A percentile compares a stretch with the other conserved stretches of the same genome.
Evolutionary conservation across 2,888 invertebrate species (phyloP).

Genomic region (Cactoblastis cactorum): DNA sequence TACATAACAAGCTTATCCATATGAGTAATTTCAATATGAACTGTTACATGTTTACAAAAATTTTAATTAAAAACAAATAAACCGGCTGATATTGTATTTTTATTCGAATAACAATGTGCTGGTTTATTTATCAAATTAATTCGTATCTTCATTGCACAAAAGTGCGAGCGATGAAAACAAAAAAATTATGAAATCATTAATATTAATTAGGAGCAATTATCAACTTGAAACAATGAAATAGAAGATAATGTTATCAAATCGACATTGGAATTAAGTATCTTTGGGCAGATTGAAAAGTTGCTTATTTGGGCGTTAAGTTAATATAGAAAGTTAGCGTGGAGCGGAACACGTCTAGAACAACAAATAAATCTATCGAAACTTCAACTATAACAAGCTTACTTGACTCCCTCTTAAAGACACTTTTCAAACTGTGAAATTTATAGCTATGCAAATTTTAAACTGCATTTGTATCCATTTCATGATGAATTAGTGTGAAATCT

Average conservation of each 20-base stretch:
- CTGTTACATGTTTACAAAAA: too few species aligned
- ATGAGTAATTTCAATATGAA: too few species aligned
- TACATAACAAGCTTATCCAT: too few species aligned
- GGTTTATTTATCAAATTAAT: too few species aligned
- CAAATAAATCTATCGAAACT: constrained; percentile 44
- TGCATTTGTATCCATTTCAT: too few species aligned
- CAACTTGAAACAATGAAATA: constrained; percentile 24
- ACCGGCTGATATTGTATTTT: too few species aligned
- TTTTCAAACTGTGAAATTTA: not conserved
- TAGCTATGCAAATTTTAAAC: not conserved
- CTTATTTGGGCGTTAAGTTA: constrained; percentile 32
- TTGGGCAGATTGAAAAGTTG: constrained; percentile 38
- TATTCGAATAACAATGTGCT: too few species aligned
- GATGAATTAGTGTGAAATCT: too few species aligned
- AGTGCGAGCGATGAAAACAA: not conserved
- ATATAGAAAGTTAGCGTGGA: constrained; percentile 28
- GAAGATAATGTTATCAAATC: constrained; percentile 26
- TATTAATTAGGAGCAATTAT: constrained; percentile 13
- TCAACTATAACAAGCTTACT: not conserved
- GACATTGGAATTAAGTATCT: constrained; percentile 33
- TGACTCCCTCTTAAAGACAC: not conserved
- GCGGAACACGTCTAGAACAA: constrained; percentile 33
- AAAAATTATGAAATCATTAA: not conserved
- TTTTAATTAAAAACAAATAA: too few species aligned
- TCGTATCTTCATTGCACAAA: too few species aligned